These are phyloP conservation scores for Hemibagrus wyckioides DNA, from an alignment of 2,113 vertebrate species.

Conservation along the genomic window DNA sequence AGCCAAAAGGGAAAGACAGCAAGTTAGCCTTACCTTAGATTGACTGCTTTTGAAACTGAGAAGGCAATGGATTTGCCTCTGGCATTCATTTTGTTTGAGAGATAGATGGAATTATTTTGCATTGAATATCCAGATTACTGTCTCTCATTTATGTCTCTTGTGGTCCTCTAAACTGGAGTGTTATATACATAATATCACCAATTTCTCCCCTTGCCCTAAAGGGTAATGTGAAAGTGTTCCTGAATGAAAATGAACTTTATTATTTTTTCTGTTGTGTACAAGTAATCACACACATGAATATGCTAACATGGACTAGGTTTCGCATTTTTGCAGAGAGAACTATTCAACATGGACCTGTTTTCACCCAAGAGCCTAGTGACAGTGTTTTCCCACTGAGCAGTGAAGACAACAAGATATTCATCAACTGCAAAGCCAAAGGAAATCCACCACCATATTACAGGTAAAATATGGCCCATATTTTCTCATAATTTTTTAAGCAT, in stretches of 20 bases:
- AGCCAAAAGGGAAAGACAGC: background rate
- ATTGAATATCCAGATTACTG: background rate
- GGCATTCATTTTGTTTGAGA: background rate
- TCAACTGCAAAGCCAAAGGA: slow-evolving; percentile 84
- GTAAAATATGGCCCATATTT: slow-evolving; percentile 60
- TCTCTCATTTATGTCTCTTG: background rate
- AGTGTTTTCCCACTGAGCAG: slow-evolving; percentile 77
- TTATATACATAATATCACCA: background rate
- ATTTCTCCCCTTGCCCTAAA: background rate
- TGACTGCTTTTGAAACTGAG: background rate
- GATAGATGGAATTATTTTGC: background rate
- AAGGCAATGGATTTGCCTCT: background rate
- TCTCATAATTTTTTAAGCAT: background rate
- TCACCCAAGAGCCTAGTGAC: slow-evolving; percentile 85
- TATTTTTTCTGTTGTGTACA: background rate
- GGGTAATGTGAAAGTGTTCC: background rate
- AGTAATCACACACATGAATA: background rate
- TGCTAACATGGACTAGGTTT: background rate
- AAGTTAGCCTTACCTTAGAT: background rate
- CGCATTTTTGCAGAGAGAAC: slow-evolving; percentile 68
- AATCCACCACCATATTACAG: slow-evolving; percentile 80
- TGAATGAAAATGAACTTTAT: background rate
- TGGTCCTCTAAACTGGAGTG: background rate
- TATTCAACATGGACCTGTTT: slow-evolving; percentile 77
- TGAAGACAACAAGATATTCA: slow-evolving; percentile 77